phyloP scores from a whole-genome alignment of 2,797 vertebrate genomes.

The Iguana delicatissima region DNA sequence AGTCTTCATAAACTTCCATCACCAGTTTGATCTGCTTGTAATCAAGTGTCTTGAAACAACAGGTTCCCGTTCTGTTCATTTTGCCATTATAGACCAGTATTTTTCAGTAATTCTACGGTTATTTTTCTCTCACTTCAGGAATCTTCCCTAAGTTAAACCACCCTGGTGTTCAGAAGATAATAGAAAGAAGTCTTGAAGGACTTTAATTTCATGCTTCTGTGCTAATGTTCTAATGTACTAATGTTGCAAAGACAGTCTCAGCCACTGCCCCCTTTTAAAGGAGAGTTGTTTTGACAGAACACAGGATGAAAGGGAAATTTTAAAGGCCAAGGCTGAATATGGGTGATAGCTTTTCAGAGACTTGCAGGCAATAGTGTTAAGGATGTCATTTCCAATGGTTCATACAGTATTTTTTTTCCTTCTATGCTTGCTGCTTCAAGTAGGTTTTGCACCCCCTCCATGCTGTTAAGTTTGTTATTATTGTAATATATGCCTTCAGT shows the following conservation, averaged over 20 bases:
- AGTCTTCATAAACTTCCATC: not conserved
- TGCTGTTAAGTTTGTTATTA: no score
- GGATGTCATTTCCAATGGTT: not conserved
- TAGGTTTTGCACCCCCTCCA: not conserved
- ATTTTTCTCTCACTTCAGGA: slow-evolving; percentile 6
- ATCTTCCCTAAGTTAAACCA: not conserved
- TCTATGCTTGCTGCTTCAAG: not conserved
- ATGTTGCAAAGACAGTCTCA: not conserved
- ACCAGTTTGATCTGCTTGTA: not conserved
- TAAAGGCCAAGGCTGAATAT: not conserved
- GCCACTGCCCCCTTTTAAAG: not conserved
- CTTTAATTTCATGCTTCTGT: slow-evolving; percentile 22
- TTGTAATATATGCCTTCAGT: not conserved
- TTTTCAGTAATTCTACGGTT: not conserved
- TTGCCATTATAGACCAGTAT: not conserved
- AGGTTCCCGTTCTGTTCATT: not conserved
- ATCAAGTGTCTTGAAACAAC: not conserved
- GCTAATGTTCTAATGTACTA: not conserved
- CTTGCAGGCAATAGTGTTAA: not conserved
- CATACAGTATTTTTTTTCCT: not conserved
- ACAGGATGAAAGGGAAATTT: not conserved
- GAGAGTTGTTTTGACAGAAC: not conserved
- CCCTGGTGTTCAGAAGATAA: not conserved
- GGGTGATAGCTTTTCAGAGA: not conserved
- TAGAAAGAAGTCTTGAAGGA: not conserved